Conservation (phyloP, 2,797 vertebrate species). For the Melanotaenia trifasciata region DNA sequence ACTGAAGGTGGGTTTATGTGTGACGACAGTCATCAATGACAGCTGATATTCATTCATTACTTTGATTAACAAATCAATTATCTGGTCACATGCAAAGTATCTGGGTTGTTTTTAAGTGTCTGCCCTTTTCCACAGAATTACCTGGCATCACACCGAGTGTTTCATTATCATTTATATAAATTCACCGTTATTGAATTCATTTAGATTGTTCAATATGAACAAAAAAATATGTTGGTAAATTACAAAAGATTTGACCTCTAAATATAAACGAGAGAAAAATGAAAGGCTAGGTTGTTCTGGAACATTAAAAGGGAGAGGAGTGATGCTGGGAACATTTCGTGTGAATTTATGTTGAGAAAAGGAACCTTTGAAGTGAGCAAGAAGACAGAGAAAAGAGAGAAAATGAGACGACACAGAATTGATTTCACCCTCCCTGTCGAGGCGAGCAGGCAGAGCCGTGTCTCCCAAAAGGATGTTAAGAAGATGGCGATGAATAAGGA, state of each 20-base stretch:
- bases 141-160: neutral
- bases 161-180: neutral
- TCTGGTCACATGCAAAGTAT: too few relatives aligned
- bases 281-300: slow-evolving; percentile 1
- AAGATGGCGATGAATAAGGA: slow-evolving; percentile 37
- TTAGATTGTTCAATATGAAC: neutral
- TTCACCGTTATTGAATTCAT: neutral
- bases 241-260: neutral
- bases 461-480: slow-evolving; percentile 36
- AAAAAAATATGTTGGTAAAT: neutral
- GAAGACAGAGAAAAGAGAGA: slow-evolving; percentile 15
- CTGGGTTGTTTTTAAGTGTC: neutral
- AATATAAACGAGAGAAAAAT: neutral
- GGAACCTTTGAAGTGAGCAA: slow-evolving; percentile 52
- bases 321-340: slow-evolving; percentile 30
- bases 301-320: slow-evolving; percentile 9
- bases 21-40: neutral
- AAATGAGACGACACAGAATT: slow-evolving; percentile 35
- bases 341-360: slow-evolving; percentile 40
- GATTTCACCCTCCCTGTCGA: slow-evolving; percentile 38
- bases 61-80: neutral
- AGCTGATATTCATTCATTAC: neutral
- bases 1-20: neutral
- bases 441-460: slow-evolving; percentile 15
- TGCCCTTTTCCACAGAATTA: neutral